Conservation (phyloP, 2,797 vertebrate species). For the Xenops minutus region DNA sequence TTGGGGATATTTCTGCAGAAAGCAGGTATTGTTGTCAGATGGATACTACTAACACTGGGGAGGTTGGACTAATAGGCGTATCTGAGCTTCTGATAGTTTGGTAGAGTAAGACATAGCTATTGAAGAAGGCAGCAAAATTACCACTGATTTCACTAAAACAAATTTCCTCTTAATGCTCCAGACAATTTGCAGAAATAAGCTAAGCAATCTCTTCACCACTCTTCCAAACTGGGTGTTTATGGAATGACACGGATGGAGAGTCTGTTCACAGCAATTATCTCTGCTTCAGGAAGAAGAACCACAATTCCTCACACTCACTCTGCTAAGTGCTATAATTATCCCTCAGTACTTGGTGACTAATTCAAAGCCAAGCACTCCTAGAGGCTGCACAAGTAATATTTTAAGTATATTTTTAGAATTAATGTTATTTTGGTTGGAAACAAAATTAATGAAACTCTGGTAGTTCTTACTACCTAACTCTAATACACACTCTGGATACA, state of each 20-base stretch:
- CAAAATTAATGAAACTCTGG: not conserved
- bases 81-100: not conserved
- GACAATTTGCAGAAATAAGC: not conserved
- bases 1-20: not conserved
- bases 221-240: not conserved
- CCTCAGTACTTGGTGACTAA: constrained; percentile 25
- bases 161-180: not conserved
- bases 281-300: not conserved
- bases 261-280: constrained; percentile 15
- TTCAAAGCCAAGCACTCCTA: not conserved
- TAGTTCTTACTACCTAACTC: not conserved
- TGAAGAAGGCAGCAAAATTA: not conserved
- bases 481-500: not conserved
- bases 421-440: not conserved
- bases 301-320: not conserved
- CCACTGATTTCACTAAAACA: not conserved
- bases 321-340: constrained; percentile 34
- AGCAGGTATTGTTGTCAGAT: not conserved
- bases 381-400: constrained; percentile 22
- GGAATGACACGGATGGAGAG: not conserved
- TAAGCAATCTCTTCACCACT: not conserved
- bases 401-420: constrained; percentile 40
- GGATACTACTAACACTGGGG: accelerated
- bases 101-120: not conserved
- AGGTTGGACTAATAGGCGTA: not conserved